Evolutionary conservation across 1,140 invertebrate genomes (phyloP).

Genomic region (Calosoma granatense): DNA sequence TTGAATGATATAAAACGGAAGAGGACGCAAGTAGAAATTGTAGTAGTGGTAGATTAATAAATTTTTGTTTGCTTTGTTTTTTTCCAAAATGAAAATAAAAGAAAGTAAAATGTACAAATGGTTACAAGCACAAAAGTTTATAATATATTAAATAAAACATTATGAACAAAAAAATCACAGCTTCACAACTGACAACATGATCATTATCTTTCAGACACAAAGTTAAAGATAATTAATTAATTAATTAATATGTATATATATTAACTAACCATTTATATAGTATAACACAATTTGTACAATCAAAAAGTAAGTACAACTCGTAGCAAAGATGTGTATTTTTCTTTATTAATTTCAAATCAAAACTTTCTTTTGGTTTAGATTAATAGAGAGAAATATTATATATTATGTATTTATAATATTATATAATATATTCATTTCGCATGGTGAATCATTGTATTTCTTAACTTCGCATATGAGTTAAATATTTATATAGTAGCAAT

Average conservation of each 20-base stretch:
- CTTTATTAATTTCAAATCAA: slow-evolving; percentile 7
- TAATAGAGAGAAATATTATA: slow-evolving; percentile 24
- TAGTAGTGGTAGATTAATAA: no score
- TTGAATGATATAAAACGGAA: no score
- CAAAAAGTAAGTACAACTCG: slow-evolving; percentile 35
- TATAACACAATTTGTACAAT: slow-evolving; percentile 35
- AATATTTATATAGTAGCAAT: slow-evolving; percentile 25
- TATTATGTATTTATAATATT: background rate
- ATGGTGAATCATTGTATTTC: slow-evolving; percentile 19
- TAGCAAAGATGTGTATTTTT: slow-evolving; percentile 29
- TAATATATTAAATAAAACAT: background rate
- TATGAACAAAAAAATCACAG: slow-evolving; percentile 9
- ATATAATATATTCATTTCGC: slow-evolving; percentile 12
- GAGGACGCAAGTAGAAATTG: no score
- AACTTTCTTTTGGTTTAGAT: slow-evolving; percentile 15
- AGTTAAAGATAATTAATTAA: slow-evolving; percentile 25
- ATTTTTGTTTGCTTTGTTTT: no score
- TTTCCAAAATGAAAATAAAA: no score
- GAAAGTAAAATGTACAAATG: no score
- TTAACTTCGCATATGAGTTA: slow-evolving; percentile 20
- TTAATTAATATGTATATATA: slow-evolving; percentile 23
- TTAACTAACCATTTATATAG: slow-evolving; percentile 14
- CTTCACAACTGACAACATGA: background rate
- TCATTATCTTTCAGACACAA: slow-evolving; percentile 23
- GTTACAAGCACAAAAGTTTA: background rate